These are phyloP conservation scores for Chelonia mydas DNA, from an alignment of 2,797 vertebrate genomes.

Conservation along the genomic window DNA sequence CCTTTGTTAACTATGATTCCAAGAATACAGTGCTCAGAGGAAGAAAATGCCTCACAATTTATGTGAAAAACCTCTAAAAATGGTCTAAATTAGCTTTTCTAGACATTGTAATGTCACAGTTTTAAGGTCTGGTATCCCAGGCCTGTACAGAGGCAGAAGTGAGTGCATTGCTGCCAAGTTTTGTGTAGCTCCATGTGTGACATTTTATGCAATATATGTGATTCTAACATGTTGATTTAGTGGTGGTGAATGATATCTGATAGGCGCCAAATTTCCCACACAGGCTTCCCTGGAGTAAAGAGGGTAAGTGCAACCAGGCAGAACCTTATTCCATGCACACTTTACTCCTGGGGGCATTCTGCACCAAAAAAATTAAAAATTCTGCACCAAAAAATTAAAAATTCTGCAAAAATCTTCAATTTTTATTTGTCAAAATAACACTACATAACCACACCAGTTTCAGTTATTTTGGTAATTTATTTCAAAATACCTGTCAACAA, in stretches of 20 bases:
- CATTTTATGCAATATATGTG: background rate
- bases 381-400: no score
- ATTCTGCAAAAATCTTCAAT: no score
- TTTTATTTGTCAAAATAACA: no score
- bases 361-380: no score
- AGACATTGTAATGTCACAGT: background rate
- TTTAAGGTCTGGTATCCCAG: background rate
- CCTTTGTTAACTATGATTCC: background rate
- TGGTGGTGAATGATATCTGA: background rate
- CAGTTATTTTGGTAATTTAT: no score
- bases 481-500: no score
- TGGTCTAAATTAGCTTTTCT: background rate
- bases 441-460: no score
- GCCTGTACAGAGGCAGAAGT: background rate
- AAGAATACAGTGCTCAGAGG: background rate
- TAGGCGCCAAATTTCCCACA: rapidly evolving
- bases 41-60: background rate
- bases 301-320: background rate
- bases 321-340: background rate
- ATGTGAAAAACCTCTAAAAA: background rate
- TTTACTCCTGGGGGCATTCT: no score
- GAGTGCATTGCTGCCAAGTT: background rate
- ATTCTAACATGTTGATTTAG: rapidly evolving
- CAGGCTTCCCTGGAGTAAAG: background rate
- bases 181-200: background rate